Base-by-base conservation (phyloP, 2,113 vertebrate genomes). In the Mormoops blainvillei region DNA sequence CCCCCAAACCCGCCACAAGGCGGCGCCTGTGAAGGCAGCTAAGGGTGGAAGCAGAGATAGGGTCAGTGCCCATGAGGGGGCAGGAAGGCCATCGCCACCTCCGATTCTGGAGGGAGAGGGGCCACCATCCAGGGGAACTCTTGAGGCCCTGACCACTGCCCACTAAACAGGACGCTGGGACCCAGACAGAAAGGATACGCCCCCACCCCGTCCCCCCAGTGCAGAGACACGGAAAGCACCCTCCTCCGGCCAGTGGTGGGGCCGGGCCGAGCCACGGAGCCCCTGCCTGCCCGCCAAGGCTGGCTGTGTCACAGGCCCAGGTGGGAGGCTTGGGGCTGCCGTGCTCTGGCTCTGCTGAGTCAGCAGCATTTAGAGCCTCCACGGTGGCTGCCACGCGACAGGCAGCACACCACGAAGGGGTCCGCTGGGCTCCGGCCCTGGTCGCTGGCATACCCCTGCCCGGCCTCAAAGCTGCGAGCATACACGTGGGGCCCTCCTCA, bases 371-470 rank as follows among this genome's bases (percentile, higher is more conserved):
- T 33, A 20, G 3, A 0, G 3, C 16, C 41, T 65, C 82, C 22
- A 65, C 0, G 1, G 78, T 7, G 4, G 22, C 61, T 20, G n/a
- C 33, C 43, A 3, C 0, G 3, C 2, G 3, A 26, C 8, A 15
- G 43, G 43, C 41, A 85, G 20, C 63, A 36, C 65, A 33, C 54
- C 36, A 31, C 43, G 43, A 0, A 18, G 4, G 33, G 43, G 43
- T 15, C 31, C 4, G 7, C 28, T 11, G 26, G 38, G 56, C 41
- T 33, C 8, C 6, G 33, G 63, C 13, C 7, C 22, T 9, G 2
- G 20, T 24, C 3, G 4, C 41, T 24, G 28, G 20, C 12, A 0
- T 8, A 2, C 31, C 58, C 41, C 43, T 5, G 3, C 58, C 12
- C 0, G 13, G 41, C 31, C 81, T 45, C 19, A 0, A 45, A 7